These are phyloP conservation scores for Centruroides sculpturatus DNA, from an alignment of 1,140 invertebrate species.

Conservation along the genomic window DNA sequence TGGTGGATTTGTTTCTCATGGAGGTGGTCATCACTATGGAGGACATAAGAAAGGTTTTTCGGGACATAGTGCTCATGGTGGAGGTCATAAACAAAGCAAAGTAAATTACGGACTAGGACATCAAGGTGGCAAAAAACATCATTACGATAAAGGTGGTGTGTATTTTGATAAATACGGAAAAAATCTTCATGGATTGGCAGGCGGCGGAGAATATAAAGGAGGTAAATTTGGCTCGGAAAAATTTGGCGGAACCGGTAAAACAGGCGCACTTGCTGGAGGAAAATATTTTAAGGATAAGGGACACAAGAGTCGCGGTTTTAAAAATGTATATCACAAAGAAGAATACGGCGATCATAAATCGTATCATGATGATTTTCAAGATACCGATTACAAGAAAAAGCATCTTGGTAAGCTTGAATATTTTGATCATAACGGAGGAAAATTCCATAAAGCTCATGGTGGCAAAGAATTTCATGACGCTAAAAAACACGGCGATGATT, in stretches of 20 bases:
- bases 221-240: slow-evolving; percentile 5
- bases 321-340: slow-evolving; percentile 22
- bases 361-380: slow-evolving; percentile 19
- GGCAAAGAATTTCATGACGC: slow-evolving; percentile 12
- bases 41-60: slow-evolving; percentile 8
- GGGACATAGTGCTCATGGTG: slow-evolving; percentile 6
- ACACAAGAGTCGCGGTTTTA: slow-evolving; percentile 16
- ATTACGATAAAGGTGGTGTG: slow-evolving; percentile 3
- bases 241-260: slow-evolving; percentile 10
- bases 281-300: slow-evolving; percentile 16
- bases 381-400: slow-evolving; percentile 19
- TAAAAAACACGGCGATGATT: slow-evolving; percentile 15
- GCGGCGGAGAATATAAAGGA: slow-evolving; percentile 6
- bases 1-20: slow-evolving; percentile 1
- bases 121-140: slow-evolving; percentile 4
- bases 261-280: slow-evolving; percentile 7
- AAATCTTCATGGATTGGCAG: slow-evolving; percentile 7
- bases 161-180: slow-evolving; percentile 13
- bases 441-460: slow-evolving; percentile 10
- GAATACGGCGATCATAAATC: slow-evolving; percentile 21
- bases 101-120: slow-evolving; percentile 1
- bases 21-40: slow-evolving; percentile 4
- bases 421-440: slow-evolving; percentile 12
- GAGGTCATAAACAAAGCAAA: slow-evolving; percentile 9
- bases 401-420: slow-evolving; percentile 15